Conservation (phyloP, 2,113 vertebrate species). For the Nannobrachium achirus region DNA sequence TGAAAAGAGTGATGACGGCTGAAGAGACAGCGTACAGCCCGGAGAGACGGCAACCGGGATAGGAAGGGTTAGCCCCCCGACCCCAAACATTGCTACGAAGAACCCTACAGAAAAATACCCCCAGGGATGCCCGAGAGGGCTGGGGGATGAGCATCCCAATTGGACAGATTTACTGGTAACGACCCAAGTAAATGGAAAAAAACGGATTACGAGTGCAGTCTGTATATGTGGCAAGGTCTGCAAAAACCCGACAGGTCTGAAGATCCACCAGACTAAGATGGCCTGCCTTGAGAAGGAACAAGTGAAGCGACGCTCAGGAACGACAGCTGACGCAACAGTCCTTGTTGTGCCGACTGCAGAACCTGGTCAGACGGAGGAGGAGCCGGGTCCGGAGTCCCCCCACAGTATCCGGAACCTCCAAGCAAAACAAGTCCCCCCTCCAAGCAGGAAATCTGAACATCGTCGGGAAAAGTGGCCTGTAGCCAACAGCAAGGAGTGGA, state of each 20-base stretch:
- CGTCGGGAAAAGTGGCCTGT: slow-evolving; percentile 18
- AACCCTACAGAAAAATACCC: slow-evolving; percentile 3
- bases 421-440: slow-evolving; percentile 5
- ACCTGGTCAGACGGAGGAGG: slow-evolving; percentile 21
- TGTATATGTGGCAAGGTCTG: slow-evolving; percentile 7
- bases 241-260: neutral
- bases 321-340: too few species aligned
- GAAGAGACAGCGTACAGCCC: slow-evolving; percentile 17
- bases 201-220: neutral
- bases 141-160: slow-evolving; percentile 26
- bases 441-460: slow-evolving; percentile 6
- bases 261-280: slow-evolving; percentile 11
- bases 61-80: slow-evolving; percentile 16
- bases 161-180: neutral
- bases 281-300: neutral
- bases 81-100: neutral
- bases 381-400: slow-evolving; percentile 17
- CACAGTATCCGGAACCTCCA: slow-evolving; percentile 24
- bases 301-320: too few species aligned
- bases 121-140: slow-evolving; percentile 19
- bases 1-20: slow-evolving; percentile 15
- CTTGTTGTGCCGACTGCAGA: too few species aligned
- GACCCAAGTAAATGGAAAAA: neutral
- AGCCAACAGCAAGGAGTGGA: slow-evolving; percentile 12
- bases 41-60: slow-evolving; percentile 30